phyloP scores from a whole-genome alignment of 1,140 invertebrate species.

The Caenorhabditis tropicalis region DNA sequence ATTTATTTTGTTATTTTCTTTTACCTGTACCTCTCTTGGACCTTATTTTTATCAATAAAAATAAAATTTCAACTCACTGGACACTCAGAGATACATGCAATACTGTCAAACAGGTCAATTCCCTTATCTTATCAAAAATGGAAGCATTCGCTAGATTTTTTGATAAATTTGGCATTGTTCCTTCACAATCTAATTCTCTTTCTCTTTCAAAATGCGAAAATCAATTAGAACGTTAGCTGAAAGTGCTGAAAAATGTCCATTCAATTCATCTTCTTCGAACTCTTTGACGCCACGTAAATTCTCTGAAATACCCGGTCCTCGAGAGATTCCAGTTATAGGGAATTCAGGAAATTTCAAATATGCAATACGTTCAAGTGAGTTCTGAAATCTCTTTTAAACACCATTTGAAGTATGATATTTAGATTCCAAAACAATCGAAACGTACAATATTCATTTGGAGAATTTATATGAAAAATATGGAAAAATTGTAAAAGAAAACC shows the following conservation, averaged over 20 bases:
- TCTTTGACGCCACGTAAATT: background rate
- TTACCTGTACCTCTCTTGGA: background rate
- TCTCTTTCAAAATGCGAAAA: background rate
- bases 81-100: background rate
- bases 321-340: constrained; percentile 11
- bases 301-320: constrained; percentile 29
- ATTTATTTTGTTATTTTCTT: background rate
- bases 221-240: background rate
- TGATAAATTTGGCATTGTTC: background rate
- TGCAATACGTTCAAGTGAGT: background rate
- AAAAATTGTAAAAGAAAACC: constrained; percentile 72
- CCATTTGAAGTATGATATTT: background rate
- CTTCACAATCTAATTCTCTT: background rate
- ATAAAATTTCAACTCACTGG: background rate
- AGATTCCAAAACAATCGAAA: constrained; percentile 27
- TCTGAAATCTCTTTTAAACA: background rate
- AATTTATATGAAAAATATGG: constrained; percentile 71
- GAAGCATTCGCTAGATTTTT: background rate
- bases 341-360: background rate
- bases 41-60: constrained; percentile 6
- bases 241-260: constrained; percentile 9
- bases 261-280: background rate
- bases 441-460: constrained; percentile 52
- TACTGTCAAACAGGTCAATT: background rate
- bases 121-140: constrained; percentile 5